Evolutionary conservation across 1,140 invertebrate genomes (phyloP).

Genomic region (Cyclargus thomasi): DNA sequence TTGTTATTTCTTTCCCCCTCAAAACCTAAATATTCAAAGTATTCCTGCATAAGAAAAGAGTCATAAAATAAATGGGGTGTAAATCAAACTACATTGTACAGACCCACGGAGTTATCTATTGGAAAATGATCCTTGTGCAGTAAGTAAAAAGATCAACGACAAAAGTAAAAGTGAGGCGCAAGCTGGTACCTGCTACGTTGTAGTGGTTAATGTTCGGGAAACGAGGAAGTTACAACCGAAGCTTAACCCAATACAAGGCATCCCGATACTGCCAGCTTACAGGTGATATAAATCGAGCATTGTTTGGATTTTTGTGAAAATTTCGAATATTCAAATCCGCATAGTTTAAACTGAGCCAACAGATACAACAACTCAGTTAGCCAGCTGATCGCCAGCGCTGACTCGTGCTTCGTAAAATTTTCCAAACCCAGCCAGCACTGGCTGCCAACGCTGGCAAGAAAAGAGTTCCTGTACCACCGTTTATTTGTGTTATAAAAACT

Average conservation of each 20-base stretch:
- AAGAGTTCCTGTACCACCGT: too few relatives aligned
- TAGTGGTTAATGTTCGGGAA: background rate
- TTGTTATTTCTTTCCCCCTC: too few relatives aligned
- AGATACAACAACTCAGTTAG: too few relatives aligned
- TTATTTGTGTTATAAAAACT: too few relatives aligned
- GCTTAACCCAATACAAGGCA: background rate
- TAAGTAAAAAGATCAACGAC: background rate
- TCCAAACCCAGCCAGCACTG: too few relatives aligned
- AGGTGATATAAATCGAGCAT: too few relatives aligned
- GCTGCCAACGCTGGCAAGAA: too few relatives aligned
- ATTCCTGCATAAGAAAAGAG: background rate
- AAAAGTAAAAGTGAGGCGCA: background rate
- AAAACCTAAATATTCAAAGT: background rate
- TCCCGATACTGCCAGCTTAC: background rate
- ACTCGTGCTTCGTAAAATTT: too few relatives aligned
- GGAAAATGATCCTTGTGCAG: background rate
- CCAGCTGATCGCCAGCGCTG: too few relatives aligned
- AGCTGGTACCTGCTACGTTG: background rate
- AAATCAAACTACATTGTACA: background rate
- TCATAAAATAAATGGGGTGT: background rate
- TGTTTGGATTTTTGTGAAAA: too few relatives aligned
- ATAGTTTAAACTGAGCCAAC: too few relatives aligned
- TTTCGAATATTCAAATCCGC: too few relatives aligned
- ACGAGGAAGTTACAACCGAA: background rate
- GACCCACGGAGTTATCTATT: background rate